These are phyloP conservation scores for Actinemys pallida DNA, from an alignment of 2,113 vertebrate genomes.

Conservation along the genomic window DNA sequence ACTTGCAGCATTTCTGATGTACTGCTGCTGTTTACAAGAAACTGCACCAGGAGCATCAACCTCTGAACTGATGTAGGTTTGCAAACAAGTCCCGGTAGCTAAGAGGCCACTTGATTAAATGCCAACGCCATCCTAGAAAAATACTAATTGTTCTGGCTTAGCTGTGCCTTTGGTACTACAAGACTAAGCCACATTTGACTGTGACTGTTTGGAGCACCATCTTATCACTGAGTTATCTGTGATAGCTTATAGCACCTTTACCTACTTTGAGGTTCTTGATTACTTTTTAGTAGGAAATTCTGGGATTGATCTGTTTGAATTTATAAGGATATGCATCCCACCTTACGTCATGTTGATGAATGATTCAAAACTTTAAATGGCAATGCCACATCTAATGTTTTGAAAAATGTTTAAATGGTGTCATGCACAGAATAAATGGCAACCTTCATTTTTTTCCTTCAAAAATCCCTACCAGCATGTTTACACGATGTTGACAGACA, in stretches of 20 bases:
- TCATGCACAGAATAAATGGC: slow-evolving; percentile 71
- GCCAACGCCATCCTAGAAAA: not conserved
- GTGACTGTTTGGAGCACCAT: not conserved
- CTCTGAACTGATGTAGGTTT: rapidly evolving
- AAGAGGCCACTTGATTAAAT: not conserved
- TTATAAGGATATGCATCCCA: slow-evolving; percentile 50
- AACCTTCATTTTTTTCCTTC: slow-evolving; percentile 71
- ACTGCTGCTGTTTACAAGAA: not conserved
- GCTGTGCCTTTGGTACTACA: not conserved
- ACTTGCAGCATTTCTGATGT: rapidly evolving
- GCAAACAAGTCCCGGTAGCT: not conserved
- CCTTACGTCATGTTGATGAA: slow-evolving; percentile 56
- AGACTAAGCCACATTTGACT: not conserved
- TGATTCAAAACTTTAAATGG: slow-evolving; percentile 70
- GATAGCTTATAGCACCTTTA: slow-evolving; percentile 58
- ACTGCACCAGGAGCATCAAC: not conserved
- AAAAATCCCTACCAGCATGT: slow-evolving; percentile 66
- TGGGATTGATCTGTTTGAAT: slow-evolving; percentile 66
- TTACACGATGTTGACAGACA: slow-evolving; percentile 71
- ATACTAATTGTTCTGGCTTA: not conserved
- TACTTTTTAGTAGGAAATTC: slow-evolving; percentile 64
- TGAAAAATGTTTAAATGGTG: slow-evolving; percentile 68
- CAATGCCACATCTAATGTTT: slow-evolving; percentile 64
- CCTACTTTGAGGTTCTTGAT: slow-evolving; percentile 46
- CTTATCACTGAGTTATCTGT: slow-evolving; percentile 1